phyloP scores from a whole-genome alignment of 30 jellyfish, hydroid and myxozoan genomes.

The Chrysaora quinquecirrha region DNA sequence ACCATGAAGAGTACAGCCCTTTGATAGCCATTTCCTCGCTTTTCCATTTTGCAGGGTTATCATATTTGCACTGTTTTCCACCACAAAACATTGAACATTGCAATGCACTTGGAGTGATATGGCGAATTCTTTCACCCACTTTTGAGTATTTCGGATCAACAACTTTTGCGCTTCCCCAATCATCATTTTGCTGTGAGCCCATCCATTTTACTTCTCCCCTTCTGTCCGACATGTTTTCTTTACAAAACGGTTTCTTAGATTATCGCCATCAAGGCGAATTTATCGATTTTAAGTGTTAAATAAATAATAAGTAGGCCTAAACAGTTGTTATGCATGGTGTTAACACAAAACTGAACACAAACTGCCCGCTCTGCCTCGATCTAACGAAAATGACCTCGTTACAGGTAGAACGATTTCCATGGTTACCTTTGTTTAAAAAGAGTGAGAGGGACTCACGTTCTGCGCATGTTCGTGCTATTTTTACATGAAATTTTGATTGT shows the following conservation, averaged over 20 bases:
- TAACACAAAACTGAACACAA: conserved; percentile 55
- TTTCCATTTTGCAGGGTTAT: conserved; percentile 83
- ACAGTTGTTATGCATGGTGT: neutral
- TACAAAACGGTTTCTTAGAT: too few species aligned
- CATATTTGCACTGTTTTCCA: conserved; percentile 93
- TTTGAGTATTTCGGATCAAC: conserved; percentile 88
- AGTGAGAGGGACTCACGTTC: too few species aligned
- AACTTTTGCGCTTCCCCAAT: conserved; percentile 34
- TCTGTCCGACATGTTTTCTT: conserved; percentile 56
- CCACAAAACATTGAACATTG: conserved; percentile 98
- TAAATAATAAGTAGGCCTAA: neutral
- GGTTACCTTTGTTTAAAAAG: too few species aligned
- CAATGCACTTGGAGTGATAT: conserved; percentile 84
- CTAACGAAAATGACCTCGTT: too few species aligned
- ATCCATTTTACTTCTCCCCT: conserved; percentile 82
- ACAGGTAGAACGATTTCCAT: too few species aligned
- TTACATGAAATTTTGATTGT: too few species aligned
- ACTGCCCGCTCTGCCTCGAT: conserved; percentile 72
- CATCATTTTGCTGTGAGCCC: conserved; percentile 4
- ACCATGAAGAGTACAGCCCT: conserved; percentile 97
- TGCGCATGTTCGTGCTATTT: too few species aligned
- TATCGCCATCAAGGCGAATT: too few species aligned
- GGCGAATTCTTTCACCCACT: conserved; percentile 89
- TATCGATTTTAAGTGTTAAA: neutral
- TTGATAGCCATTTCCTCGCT: conserved; percentile 85